Evolutionary conservation across 2,113 vertebrate species (phyloP), one percentile per base, ranked within the genome.

Genomic region (Chinchilla lanigera): DNA sequence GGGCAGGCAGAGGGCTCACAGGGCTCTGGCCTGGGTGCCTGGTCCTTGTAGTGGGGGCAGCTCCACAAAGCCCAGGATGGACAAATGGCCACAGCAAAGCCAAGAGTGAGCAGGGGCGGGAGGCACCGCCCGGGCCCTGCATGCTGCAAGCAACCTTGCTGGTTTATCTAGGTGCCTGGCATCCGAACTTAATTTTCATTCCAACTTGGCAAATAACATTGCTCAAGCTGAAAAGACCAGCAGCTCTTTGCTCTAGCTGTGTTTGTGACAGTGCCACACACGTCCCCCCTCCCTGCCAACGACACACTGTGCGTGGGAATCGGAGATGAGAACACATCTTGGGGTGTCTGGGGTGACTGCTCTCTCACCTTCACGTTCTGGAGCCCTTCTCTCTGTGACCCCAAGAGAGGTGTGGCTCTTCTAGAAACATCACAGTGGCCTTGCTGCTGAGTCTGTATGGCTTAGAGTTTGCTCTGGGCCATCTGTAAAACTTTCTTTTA

Each of bases 251-350:
- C 41, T 84, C 47, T 2, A 0, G 89, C 58, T 13, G n/a, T 30
- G 22, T 20, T 5, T 13, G 19, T 1, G 11, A 38, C 0, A 1
- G 56, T 24, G 6, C 5, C 24, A 26, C 0, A 1, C 0, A 14
- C 0, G 17, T 5, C 22, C 1, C 0, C 0, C 22, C 12, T 80
- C 56, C 30, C 9, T 0, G 7, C 24, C 41, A 33, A 50, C 2
- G 63, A 71, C 71, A 22, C 0, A 3, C 0, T 7, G 11, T 3
- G 33, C 30, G 2, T 2, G n/a, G 33, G 47, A 35, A 1, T 19
- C 9, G 2, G 58, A 38, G 50, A 35, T 8, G 44, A 1, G 60
- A 17, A 28, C 2, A 33, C 44, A 30, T 17, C 28, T 30, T 7
- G 28, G 75, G 44, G 44, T 33, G 30, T 41, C 16, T 0, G 7